Evolutionary conservation across 2,888 invertebrate genomes (phyloP).

Genomic region (Tetranychus truncatus): DNA sequence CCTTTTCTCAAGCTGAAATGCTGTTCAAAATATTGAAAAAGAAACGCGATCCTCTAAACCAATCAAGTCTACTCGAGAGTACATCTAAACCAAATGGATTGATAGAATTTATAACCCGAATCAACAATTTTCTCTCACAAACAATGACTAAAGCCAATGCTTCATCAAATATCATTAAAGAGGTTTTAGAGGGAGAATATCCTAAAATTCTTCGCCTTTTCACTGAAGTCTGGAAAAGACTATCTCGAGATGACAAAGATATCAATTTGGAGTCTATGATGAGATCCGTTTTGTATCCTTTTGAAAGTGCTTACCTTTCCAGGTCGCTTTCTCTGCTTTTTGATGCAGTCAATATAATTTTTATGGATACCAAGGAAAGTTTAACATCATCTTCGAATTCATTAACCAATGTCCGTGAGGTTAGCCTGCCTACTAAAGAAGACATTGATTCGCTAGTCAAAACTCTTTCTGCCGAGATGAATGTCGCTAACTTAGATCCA

Average conservation of each 20-base stretch:
- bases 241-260: constrained; percentile 30
- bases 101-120: constrained; percentile 28
- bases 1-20: constrained; percentile 34
- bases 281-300: constrained; percentile 42
- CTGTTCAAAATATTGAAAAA: constrained; percentile 39
- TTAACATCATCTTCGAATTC: constrained; percentile 26
- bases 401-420: neutral
- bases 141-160: constrained; percentile 16
- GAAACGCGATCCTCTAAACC: constrained; percentile 38
- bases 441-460: constrained; percentile 20
- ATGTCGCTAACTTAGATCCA: constrained; percentile 64
- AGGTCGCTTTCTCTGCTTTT: constrained; percentile 61
- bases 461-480: constrained; percentile 46
- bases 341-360: constrained; percentile 67
- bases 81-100: constrained; percentile 24
- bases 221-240: constrained; percentile 51
- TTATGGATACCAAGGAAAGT: constrained; percentile 43
- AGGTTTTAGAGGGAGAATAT: constrained; percentile 68
- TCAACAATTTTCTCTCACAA: constrained; percentile 12
- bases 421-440: constrained; percentile 12
- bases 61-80: constrained; percentile 41
- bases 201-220: constrained; percentile 64
- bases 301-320: constrained; percentile 55
- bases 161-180: constrained; percentile 45
- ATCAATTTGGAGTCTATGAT: constrained; percentile 35